A percentile compares a stretch with the other conserved stretches of the same genome.
phyloP scores from a whole-genome alignment of 1,140 invertebrate species.

The Drosophila lacertosa region DNA sequence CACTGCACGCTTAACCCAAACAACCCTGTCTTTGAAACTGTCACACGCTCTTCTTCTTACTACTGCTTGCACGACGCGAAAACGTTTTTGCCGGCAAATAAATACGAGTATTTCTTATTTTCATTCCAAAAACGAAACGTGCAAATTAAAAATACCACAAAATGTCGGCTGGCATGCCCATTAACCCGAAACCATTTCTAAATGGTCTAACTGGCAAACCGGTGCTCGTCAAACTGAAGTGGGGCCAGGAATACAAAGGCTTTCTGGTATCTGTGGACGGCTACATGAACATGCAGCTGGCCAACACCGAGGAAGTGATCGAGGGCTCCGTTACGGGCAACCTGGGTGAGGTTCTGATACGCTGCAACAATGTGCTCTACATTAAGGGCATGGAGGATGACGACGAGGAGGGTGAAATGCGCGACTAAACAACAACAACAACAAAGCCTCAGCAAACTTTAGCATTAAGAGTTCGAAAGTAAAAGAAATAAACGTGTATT shows the following conservation, averaged over 20 bases:
- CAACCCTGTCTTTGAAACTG: conserved; percentile 18
- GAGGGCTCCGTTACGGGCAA: conserved; percentile 96
- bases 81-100: conserved; percentile 59
- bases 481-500: conserved; percentile 64
- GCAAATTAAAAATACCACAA: conserved; percentile 59
- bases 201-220: conserved; percentile 99
- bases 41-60: conserved; percentile 43
- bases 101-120: conserved; percentile 30
- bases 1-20: conserved; percentile 3
- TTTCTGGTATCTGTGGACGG: conserved; percentile 98
- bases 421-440: conserved; percentile 87
- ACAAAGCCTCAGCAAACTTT: conserved; percentile 10
- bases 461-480: conserved; percentile 56
- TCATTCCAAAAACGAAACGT: conserved; percentile 17
- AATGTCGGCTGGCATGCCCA: conserved; percentile 94
- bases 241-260: conserved; percentile 99
- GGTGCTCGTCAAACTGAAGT: conserved; percentile 99
- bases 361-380: conserved; percentile 99
- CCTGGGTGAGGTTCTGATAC: conserved; percentile 97
- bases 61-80: conserved; percentile 42
- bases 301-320: conserved; percentile 99
- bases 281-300: conserved; percentile 99
- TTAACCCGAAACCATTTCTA: conserved; percentile 99
- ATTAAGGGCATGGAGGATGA: conserved; percentile 98
- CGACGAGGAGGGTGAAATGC: conserved; percentile 98